These are phyloP conservation scores for Myotis vivesi DNA, from an alignment of 2,797 vertebrate species.

Conservation along the genomic window DNA sequence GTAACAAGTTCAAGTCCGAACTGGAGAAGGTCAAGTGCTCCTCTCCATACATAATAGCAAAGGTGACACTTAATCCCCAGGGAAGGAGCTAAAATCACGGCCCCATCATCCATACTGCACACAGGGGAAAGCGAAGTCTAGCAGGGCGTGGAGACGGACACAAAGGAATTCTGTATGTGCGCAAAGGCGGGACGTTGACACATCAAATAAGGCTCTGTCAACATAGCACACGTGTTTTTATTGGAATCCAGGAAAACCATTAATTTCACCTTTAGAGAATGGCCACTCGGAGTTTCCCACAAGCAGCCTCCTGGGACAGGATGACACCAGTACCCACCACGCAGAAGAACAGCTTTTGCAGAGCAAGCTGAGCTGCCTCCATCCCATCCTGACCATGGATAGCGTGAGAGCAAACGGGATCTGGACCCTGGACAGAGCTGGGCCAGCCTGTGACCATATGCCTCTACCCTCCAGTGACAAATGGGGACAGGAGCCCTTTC, in stretches of 20 bases:
- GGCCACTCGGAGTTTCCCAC: rapidly evolving
- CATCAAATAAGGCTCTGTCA: rapidly evolving
- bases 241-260: rapidly evolving
- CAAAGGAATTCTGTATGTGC: rapidly evolving
- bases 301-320: background rate
- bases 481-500: background rate
- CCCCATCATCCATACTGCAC: rapidly evolving
- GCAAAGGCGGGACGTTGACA: rapidly evolving
- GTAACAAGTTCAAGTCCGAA: background rate
- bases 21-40: rapidly evolving
- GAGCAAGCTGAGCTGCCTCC: background rate
- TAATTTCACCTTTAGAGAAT: background rate
- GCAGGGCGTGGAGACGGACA: rapidly evolving
- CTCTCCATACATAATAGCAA: rapidly evolving
- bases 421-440: rapidly evolving
- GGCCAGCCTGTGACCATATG: background rate
- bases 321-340: rapidly evolving
- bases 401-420: rapidly evolving
- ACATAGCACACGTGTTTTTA: rapidly evolving
- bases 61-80: background rate
- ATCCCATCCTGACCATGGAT: rapidly evolving
- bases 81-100: rapidly evolving
- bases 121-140: rapidly evolving
- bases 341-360: rapidly evolving
- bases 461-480: rapidly evolving